phyloP scores from a whole-genome alignment of 2,888 invertebrate genomes.

The Osmoderma eremita region DNA sequence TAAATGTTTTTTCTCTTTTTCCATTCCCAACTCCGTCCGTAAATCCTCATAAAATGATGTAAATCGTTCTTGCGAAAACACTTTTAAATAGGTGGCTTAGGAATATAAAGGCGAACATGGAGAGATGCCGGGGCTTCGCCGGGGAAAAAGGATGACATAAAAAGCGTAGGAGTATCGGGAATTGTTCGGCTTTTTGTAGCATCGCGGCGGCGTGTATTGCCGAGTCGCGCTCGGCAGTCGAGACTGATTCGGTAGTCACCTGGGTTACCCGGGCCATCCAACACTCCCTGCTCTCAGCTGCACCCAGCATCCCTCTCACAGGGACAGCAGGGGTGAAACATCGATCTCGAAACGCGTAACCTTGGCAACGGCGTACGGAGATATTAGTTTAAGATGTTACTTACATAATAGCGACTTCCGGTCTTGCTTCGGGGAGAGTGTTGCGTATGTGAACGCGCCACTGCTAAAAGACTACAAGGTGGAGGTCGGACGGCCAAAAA shows the following conservation, averaged over 20 bases:
- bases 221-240: conserved; percentile 26
- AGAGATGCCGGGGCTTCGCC: conserved; percentile 15
- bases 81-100: conserved; percentile 29
- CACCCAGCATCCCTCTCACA: conserved; percentile 44
- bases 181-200: conserved; percentile 30
- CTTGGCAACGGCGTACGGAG: conserved; percentile 59
- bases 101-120: conserved; percentile 18
- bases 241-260: conserved; percentile 44
- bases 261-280: conserved; percentile 47
- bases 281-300: conserved; percentile 43
- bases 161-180: conserved; percentile 23
- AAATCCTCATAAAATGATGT: conserved; percentile 22
- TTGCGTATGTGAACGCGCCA: conserved; percentile 3
- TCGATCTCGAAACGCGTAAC: conserved; percentile 59
- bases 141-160: conserved; percentile 12
- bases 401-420: conserved; percentile 58
- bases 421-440: conserved; percentile 46
- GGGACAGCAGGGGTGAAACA: conserved; percentile 54
- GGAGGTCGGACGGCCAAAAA: neutral
- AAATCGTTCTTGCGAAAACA: conserved; percentile 19
- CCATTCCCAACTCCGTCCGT: conserved; percentile 9
- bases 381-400: conserved; percentile 60
- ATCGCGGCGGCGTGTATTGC: conserved; percentile 13
- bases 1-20: conserved; percentile 8
- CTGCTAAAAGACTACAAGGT: neutral